phyloP scores from a whole-genome alignment of 1,140 invertebrate species.

The Thrips palmi region DNA sequence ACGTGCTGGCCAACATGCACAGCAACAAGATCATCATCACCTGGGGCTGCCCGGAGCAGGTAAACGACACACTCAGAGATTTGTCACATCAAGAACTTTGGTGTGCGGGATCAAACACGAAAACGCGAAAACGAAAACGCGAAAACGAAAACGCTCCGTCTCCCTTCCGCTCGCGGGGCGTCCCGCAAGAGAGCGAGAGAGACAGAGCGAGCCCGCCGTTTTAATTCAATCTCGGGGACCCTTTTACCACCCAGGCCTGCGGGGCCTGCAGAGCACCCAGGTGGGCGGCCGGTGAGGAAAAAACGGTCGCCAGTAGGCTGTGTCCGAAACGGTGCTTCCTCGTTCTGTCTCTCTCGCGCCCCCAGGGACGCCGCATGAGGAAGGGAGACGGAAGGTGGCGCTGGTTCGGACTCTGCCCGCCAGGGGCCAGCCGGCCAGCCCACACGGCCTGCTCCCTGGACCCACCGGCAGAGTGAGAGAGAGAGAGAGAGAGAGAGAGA shows the following conservation, averaged over 20 bases:
- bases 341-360: neutral
- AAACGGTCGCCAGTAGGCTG: neutral
- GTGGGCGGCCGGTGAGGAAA: no score
- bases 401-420: no score
- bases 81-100: neutral
- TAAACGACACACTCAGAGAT: no score
- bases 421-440: no score
- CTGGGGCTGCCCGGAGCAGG: slow-evolving; percentile 9
- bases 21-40: slow-evolving; percentile 2
- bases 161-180: neutral
- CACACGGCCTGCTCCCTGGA: no score
- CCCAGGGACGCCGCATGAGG: neutral
- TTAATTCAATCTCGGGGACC: neutral
- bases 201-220: slow-evolving; percentile 5
- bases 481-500: slow-evolving; percentile 5
- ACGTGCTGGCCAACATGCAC: neutral
- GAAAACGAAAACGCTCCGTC: neutral
- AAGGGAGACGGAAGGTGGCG: neutral
- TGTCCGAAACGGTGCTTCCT: slow-evolving; percentile 1
- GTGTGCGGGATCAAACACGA: neutral
- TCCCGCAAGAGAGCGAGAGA: slow-evolving; percentile 5
- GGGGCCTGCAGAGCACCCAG: no score
- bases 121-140: neutral
- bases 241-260: no score
- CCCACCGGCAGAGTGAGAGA: neutral